Evolutionary conservation across 1,140 invertebrate genomes (phyloP), one percentile per base, ranked within the genome.

Genomic region (Leucophenga varia): DNA sequence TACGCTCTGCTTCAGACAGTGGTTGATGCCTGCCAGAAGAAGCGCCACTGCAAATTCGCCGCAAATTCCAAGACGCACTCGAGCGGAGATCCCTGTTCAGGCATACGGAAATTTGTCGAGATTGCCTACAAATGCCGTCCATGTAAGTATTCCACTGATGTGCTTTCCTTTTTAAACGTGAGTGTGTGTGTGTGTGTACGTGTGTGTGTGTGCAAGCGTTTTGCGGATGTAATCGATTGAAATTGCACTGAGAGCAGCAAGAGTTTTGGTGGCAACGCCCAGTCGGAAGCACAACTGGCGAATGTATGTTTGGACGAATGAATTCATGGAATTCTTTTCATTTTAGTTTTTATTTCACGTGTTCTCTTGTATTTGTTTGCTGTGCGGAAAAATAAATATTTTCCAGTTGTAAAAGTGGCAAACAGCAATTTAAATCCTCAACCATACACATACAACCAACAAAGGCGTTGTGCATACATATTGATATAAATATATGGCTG

Each of bases 81-180:
- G 20, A 52, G 38, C 19, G 83, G 84, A 8, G 91, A 95, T 77
- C 90, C 90, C 0, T 96, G 93, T 76, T 90, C 91, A 17, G 85
- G 86, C 25, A 82, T 86, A 20, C 80, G 85, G 32, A 94, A 94
- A 77, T 94, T 90, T 75, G 87, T 93, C 56, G 90, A 94, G 79
- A 88, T 95, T 28, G 89, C 90, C 50, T 95, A 91, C 79, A 94
- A 94, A 78, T 96, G 93, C 80, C 84, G 90, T 77, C 93, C 92
- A 71, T 91, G 92, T 95, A 81, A 92, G 91, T 91, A 78, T 53
- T 47, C 37, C 53, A 58, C 25, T 40, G n/a, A n/a, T n/a, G n/a
- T n/a, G n/a, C n/a, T n/a, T n/a, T n/a, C n/a, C n/a, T n/a, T n/a
- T n/a, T n/a, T n/a, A n/a, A n/a, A n/a, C n/a, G n/a, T n/a, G n/a